Evolutionary conservation across 2,797 vertebrate genomes (phyloP).

Genomic region (Acridotheres tristis): DNA sequence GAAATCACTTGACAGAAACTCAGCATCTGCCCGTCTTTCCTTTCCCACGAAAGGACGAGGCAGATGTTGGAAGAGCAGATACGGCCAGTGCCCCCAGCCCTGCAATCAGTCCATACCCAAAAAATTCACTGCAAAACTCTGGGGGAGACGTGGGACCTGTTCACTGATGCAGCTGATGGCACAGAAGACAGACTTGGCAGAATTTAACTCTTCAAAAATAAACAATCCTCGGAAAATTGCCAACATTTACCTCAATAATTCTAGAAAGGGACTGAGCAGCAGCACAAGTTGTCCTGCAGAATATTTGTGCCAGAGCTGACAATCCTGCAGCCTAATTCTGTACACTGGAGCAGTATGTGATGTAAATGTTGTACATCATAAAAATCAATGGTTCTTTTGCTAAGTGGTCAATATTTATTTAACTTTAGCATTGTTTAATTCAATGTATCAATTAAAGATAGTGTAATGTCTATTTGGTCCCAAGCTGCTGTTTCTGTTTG

Average conservation of each 20-base stretch:
- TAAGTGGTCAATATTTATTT: constrained; percentile 99
- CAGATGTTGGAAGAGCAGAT: background rate
- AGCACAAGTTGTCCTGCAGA: background rate
- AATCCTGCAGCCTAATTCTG: constrained; percentile 38
- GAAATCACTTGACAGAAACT: background rate
- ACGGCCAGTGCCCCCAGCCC: accelerated
- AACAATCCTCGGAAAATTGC: background rate
- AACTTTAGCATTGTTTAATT: constrained; percentile 89
- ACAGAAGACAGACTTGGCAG: background rate
- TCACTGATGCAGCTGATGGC: background rate
- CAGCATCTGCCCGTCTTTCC: background rate
- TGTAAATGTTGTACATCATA: constrained; percentile 85
- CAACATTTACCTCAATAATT: background rate
- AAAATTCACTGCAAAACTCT: background rate
- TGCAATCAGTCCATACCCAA: background rate
- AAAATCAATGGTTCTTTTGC: constrained; percentile 93
- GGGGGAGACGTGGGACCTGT: accelerated
- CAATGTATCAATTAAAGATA: constrained; percentile 94
- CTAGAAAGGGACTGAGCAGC: background rate
- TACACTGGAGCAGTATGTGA: constrained; percentile 76
- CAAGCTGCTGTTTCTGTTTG: constrained; percentile 85
- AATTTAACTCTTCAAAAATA: background rate
- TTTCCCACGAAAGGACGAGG: background rate
- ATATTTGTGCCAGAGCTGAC: background rate
- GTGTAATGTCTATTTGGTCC: constrained; percentile 91